phyloP scores from a whole-genome alignment of 2,113 vertebrate genomes.

The Bos javanicus region DNA sequence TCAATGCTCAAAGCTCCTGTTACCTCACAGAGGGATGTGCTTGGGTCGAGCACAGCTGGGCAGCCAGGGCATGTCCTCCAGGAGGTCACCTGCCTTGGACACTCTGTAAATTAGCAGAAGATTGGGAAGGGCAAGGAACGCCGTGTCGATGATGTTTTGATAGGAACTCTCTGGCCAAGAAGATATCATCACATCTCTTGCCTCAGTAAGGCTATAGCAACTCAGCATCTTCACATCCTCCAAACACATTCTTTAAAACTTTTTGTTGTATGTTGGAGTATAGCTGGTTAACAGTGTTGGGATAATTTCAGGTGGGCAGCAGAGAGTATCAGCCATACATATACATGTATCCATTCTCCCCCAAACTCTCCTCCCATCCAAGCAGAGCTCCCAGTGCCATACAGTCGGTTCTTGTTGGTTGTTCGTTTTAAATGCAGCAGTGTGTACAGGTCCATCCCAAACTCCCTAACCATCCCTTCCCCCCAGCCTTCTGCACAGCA shows the following conservation, averaged over 20 bases:
- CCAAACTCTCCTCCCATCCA: background rate
- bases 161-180: background rate
- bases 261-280: background rate
- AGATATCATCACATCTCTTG: fast-evolving
- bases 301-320: background rate
- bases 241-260: background rate
- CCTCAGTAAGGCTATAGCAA: background rate
- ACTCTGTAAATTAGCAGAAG: fast-evolving
- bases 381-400: background rate
- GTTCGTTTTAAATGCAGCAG: background rate
- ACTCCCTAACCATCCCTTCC: background rate
- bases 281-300: background rate
- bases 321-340: background rate
- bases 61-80: fast-evolving
- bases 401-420: background rate
- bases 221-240: background rate
- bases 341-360: background rate
- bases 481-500: background rate
- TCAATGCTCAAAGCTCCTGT: fast-evolving
- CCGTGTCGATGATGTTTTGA: fast-evolving
- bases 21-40: no score
- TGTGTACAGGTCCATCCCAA: background rate
- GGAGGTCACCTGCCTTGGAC: fast-evolving
- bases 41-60: background rate
- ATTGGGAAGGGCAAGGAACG: no score